These are phyloP conservation scores for Hemithea aestivaria DNA, from an alignment of 2,888 invertebrate species.

Conservation along the genomic window DNA sequence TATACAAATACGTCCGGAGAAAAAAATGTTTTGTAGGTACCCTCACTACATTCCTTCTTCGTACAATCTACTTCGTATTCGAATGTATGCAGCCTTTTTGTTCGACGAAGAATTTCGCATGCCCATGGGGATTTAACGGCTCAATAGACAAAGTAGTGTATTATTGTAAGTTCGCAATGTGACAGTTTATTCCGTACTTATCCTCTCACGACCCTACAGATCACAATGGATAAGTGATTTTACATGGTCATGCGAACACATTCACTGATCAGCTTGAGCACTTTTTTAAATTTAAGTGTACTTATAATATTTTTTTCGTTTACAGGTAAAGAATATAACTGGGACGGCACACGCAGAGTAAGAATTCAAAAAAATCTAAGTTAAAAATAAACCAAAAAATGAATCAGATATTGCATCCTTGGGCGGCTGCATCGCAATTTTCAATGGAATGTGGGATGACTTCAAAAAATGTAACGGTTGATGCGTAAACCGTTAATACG, in stretches of 20 bases:
- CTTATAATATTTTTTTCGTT: constrained; percentile 33
- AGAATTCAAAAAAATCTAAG: constrained; percentile 18
- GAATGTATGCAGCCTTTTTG: constrained; percentile 7
- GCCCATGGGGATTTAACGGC: constrained; percentile 27
- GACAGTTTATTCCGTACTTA: constrained; percentile 32
- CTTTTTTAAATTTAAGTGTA: constrained; percentile 13
- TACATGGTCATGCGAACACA: constrained; percentile 29
- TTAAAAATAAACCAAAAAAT: constrained; percentile 13
- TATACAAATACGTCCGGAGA: neutral
- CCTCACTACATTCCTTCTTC: no score
- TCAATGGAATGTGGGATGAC: constrained; percentile 2
- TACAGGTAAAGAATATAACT: constrained; percentile 50
- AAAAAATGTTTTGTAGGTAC: no score
- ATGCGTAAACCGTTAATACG: constrained; percentile 1
- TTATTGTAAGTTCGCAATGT: constrained; percentile 31
- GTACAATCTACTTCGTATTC: no score
- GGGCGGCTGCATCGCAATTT: constrained; percentile 1
- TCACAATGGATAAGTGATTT: constrained; percentile 40
- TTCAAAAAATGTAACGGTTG: constrained; percentile 7
- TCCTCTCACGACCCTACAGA: constrained; percentile 32
- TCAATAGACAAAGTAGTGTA: constrained; percentile 25
- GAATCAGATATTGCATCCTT: constrained; percentile 5
- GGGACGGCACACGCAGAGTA: constrained; percentile 20
- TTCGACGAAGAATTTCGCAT: constrained; percentile 8
- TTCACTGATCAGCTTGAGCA: constrained; percentile 6